These are phyloP conservation scores for Spinus olivaceus DNA, from an alignment of 2,797 vertebrate species.

Conservation along the genomic window DNA sequence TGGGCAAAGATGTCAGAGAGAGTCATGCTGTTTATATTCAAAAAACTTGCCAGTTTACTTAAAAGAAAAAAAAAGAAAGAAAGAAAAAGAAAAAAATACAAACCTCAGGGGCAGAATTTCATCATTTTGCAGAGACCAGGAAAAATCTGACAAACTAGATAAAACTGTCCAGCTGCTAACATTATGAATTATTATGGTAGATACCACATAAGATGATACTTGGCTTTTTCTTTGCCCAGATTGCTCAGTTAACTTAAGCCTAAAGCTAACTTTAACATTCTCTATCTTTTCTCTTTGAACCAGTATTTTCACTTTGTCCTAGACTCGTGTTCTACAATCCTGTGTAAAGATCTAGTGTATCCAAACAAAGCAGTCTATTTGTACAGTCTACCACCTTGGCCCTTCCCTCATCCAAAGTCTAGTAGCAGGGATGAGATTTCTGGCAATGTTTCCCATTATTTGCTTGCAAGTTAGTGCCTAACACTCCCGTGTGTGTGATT, in stretches of 20 bases:
- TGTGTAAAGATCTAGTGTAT: neutral
- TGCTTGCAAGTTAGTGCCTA: neutral
- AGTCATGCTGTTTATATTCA: neutral
- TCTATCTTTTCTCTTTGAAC: neutral
- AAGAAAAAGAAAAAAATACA: neutral
- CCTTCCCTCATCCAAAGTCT: neutral
- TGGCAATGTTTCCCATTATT: neutral
- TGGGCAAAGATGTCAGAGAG: neutral
- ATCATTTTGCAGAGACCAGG: neutral
- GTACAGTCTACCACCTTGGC: neutral
- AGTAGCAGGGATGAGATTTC: neutral
- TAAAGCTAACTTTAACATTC: neutral
- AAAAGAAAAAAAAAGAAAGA: too few relatives aligned
- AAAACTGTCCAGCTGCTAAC: neutral
- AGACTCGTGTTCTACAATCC: neutral
- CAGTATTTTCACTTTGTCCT: neutral
- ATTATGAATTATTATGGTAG: neutral
- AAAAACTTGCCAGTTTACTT: neutral
- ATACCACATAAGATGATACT: fast-evolving
- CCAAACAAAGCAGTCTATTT: neutral
- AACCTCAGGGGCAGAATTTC: neutral
- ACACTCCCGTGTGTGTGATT: neutral
- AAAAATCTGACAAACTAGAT: neutral
- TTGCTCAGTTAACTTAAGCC: neutral
- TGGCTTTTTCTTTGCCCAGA: neutral